A percentile compares a stretch with the other conserved stretches of the same genome.
Evolutionary conservation across 2,113 vertebrate genomes (phyloP).

Genomic region (Aviceda subcristata): DNA sequence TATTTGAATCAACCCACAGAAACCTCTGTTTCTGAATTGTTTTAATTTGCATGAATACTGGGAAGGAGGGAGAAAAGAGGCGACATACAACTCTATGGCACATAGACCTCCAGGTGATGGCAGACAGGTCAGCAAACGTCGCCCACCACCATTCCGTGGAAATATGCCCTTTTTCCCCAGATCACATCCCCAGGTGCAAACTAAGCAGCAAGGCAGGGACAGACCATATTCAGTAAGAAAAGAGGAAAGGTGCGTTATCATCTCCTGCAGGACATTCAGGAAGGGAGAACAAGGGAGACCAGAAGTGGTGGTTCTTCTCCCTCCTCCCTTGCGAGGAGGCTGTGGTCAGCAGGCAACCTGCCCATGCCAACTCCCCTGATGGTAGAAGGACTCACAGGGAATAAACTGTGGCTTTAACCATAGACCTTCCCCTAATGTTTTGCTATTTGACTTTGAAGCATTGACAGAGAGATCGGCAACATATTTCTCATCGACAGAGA

Average conservation of each 20-base stretch:
- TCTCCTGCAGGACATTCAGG: not conserved
- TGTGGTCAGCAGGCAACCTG: not conserved
- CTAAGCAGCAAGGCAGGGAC: not conserved
- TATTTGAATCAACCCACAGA: not conserved
- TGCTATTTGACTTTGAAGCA: not conserved
- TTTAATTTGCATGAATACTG: not conserved
- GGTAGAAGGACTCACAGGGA: not conserved
- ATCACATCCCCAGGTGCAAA: accelerated
- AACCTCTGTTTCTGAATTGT: not conserved
- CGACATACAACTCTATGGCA: not conserved
- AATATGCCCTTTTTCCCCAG: not conserved
- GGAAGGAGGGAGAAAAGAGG: not conserved
- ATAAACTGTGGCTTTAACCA: not conserved
- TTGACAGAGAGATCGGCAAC: not conserved
- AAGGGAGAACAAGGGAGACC: not conserved
- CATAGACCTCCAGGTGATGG: not conserved
- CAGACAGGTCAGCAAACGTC: accelerated
- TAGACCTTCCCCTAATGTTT: not conserved
- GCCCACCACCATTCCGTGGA: not conserved
- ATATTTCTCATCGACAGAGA: not conserved
- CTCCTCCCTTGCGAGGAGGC: not conserved
- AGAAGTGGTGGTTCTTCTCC: not conserved
- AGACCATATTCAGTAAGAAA: not conserved
- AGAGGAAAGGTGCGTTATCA: not conserved
- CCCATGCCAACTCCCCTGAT: not conserved